A percentile compares a stretch with the other conserved stretches of the same genome.
These are phyloP conservation scores for Holothuria scabra DNA, from an alignment of 53 echinoderm and acorn worm genomes.

Conservation along the genomic window DNA sequence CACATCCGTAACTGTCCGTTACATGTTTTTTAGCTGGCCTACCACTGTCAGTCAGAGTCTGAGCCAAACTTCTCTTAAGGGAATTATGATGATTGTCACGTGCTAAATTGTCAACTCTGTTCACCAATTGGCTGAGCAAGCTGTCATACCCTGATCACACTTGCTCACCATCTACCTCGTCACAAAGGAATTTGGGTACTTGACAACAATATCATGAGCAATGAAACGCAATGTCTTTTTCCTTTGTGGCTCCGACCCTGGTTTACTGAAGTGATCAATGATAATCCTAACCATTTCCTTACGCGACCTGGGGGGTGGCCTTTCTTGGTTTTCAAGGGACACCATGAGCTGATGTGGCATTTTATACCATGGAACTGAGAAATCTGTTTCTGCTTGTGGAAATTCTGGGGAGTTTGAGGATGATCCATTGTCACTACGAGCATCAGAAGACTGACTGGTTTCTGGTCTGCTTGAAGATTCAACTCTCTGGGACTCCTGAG, in stretches of 20 bases:
- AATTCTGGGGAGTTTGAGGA: not conserved
- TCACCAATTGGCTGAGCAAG: not conserved
- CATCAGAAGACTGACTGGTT: not conserved
- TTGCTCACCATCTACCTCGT: slow-evolving; percentile 10
- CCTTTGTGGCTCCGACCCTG: not conserved
- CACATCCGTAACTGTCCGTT: not conserved
- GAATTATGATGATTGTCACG: not conserved
- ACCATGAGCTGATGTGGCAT: slow-evolving; percentile 15
- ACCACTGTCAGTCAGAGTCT: not conserved
- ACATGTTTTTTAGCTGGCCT: not conserved
- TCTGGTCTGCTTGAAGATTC: not conserved
- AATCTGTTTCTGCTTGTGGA: not conserved
- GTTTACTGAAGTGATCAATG: not conserved
- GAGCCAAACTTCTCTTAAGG: not conserved
- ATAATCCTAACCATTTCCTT: slow-evolving; percentile 10
- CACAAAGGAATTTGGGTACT: not conserved
- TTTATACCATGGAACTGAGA: not conserved
- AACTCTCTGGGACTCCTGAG: not conserved
- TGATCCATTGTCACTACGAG: not conserved
- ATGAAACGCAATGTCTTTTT: slow-evolving; percentile 1
- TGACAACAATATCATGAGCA: not conserved
- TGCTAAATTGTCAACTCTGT: slow-evolving; percentile 3
- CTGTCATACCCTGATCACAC: not conserved
- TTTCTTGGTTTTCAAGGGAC: not conserved
- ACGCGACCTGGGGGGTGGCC: not conserved